Evolutionary conservation across 2,888 invertebrate species (phyloP).

Genomic region (Yponomeuta evonymella): DNA sequence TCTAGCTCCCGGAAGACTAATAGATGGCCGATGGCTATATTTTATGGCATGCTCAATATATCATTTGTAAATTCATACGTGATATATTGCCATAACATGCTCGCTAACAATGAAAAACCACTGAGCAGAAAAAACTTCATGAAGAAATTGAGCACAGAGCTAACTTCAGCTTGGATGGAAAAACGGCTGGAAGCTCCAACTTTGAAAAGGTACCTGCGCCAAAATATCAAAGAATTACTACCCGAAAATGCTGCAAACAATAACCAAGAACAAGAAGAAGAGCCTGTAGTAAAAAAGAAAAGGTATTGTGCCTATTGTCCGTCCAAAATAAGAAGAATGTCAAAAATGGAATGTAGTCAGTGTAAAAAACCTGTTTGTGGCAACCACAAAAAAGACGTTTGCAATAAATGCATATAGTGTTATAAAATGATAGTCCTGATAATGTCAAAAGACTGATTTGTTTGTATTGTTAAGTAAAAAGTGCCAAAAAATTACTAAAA

Average conservation of each 20-base stretch:
- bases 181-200: no score
- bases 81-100: slow-evolving; percentile 23
- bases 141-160: slow-evolving; percentile 16
- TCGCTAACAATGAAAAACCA: slow-evolving; percentile 22
- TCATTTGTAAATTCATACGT: slow-evolving; percentile 25
- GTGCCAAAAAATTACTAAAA: no score
- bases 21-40: no score
- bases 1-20: no score
- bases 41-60: slow-evolving; percentile 24
- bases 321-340: no score
- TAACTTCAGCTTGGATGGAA: no score
- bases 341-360: no score
- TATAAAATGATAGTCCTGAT: background rate
- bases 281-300: slow-evolving; percentile 6
- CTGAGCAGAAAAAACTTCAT: slow-evolving; percentile 22
- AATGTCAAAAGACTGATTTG: no score
- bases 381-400: slow-evolving; percentile 10
- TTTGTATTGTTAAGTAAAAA: no score
- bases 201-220: no score
- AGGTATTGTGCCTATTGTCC: background rate
- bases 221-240: no score
- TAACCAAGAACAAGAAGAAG: background rate
- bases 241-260: no score
- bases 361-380: slow-evolving; percentile 11
- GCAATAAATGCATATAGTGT: slow-evolving; percentile 5